A percentile compares a stretch with the other conserved stretches of the same genome.
phyloP scores from a whole-genome alignment of 2,797 vertebrate genomes.

The Mormyrops boulengeri region DNA sequence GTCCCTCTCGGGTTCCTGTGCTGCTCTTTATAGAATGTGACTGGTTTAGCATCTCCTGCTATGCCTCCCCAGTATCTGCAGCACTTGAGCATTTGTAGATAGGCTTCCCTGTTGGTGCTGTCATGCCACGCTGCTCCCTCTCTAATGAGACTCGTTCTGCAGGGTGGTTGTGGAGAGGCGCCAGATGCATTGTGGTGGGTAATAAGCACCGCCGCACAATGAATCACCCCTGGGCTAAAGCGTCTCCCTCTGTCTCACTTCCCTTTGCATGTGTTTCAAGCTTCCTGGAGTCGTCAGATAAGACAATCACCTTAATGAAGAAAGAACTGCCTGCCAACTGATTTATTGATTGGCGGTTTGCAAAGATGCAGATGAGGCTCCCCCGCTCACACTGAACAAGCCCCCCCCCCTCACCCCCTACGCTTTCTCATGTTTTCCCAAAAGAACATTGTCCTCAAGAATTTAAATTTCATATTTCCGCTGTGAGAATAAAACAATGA shows the following conservation, averaged over 20 bases:
- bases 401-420: background rate
- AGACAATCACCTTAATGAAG: constrained; percentile 19
- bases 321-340: background rate
- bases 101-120: background rate
- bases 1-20: background rate
- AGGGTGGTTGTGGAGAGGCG: constrained; percentile 28
- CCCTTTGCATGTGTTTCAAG: background rate
- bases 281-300: background rate
- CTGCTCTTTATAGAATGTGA: background rate
- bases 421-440: background rate
- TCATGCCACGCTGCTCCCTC: background rate
- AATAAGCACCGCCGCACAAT: constrained; percentile 28
- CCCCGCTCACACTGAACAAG: background rate
- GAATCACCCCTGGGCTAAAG: constrained; percentile 27
- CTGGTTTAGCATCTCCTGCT: background rate
- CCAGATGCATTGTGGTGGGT: constrained; percentile 25
- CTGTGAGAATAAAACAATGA: background rate
- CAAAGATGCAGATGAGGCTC: background rate
- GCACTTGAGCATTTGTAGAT: background rate
- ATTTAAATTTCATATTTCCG: background rate
- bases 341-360: background rate
- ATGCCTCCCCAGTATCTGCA: background rate
- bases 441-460: background rate
- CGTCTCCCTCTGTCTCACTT: constrained; percentile 2
- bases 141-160: constrained; percentile 33